Evolutionary conservation across 2,888 invertebrate genomes (phyloP), one percentile per base, ranked within the genome.

Genomic region (Panopea generosa): DNA sequence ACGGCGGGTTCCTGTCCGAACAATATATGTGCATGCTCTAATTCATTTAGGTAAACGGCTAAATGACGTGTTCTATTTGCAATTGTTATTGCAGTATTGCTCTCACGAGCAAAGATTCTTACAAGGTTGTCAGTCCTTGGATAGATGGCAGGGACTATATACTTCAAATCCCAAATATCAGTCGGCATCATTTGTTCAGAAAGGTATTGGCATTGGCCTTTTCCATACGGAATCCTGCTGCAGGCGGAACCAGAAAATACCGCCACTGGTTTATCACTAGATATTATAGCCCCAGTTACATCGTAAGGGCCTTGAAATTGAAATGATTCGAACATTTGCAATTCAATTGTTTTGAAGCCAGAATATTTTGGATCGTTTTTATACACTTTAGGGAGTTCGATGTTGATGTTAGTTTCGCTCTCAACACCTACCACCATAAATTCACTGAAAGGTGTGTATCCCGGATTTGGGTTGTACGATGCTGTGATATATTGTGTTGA

Each of bases 181-280:
- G 40, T 38, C 2, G 57, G 57, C n/a, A 57, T 18, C 57, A 57
- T 38, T 22, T 57, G 57, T 22, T 40, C 57, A 22, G n/a, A 33
- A 4, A 29, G 16, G 7, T 38, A 9, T n/a, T 57, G n/a, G 33
- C 24, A 27, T 2, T n/a, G 2, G 18, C 40, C 40, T 29, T 18
- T 24, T 16, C 20, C 16, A 9, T 4, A 16, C 6, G 57, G 57
- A 9, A 57, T 38, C 24, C 38, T 3, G 7, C 20, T 22, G 7
- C 14, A 1, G 2, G 38, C 11, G 14, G 33, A 20, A 20, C 57
- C 57, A 20, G 57, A 33, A 57, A 57, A 38, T 38, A 38, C 57
- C 16, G 57, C 38, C 2, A 57, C 40, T 4, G 57, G 57, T 38
- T 38, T 57, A 18, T 57, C 22, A 16, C 57, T 57, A 2, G 57